Conservation (phyloP, 2,797 vertebrate species). For the Aphelocoma californica region DNA sequence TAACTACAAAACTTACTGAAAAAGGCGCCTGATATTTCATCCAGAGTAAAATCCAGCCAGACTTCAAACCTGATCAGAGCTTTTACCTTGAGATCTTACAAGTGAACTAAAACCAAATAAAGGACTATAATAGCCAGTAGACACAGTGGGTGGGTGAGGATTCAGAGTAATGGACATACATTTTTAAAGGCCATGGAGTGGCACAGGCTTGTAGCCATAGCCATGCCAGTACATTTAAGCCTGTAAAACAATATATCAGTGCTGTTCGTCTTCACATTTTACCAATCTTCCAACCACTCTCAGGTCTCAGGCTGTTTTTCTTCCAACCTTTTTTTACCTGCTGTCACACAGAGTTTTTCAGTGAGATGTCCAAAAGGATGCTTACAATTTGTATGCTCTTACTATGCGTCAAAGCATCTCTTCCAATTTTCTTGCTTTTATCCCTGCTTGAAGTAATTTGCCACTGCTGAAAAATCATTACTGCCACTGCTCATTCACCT, state of each 20-base stretch:
- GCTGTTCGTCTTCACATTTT: background rate
- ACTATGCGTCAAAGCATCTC: background rate
- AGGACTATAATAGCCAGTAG: background rate
- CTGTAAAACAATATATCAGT: background rate
- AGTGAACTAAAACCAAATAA: background rate
- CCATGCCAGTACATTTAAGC: background rate
- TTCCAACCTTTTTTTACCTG: background rate
- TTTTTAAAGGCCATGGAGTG: background rate
- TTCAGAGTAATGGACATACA: background rate
- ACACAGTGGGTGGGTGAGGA: background rate
- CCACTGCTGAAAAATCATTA: slow-evolving; percentile 7
- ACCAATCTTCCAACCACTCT: background rate
- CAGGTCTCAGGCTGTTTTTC: background rate
- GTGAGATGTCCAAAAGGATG: background rate
- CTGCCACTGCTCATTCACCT: background rate
- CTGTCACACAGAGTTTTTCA: background rate
- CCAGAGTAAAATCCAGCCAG: background rate
- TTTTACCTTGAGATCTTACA: background rate
- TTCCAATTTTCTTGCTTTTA: slow-evolving; percentile 39
- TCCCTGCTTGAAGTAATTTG: slow-evolving; percentile 27
- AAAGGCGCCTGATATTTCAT: background rate
- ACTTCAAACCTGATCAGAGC: background rate
- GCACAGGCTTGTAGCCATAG: background rate
- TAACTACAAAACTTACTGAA: background rate
- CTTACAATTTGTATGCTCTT: background rate